phyloP scores from a whole-genome alignment of 2,888 invertebrate species.

The Ophioninae sp. region DNA sequence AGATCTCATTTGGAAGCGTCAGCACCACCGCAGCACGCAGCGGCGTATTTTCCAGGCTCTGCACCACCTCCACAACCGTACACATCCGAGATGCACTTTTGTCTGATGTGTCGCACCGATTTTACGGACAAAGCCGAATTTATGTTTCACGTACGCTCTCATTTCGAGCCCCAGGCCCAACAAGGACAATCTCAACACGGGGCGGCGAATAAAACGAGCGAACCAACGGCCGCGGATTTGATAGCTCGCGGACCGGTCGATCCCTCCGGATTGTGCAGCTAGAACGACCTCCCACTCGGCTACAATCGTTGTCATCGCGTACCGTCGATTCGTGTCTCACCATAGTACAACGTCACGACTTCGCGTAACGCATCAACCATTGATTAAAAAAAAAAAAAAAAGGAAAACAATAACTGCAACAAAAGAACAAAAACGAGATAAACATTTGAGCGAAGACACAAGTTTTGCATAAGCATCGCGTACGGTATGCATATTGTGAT shows the following conservation, averaged over 20 bases:
- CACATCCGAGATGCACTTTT: conserved; percentile 81
- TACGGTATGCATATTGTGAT: conserved; percentile 72
- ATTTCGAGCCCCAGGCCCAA: conserved; percentile 82
- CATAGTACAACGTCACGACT: conserved; percentile 73
- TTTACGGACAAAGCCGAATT: conserved; percentile 87
- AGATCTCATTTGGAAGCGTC: conserved; percentile 78
- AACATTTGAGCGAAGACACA: conserved; percentile 46
- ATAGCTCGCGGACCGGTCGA: conserved; percentile 79
- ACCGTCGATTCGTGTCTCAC: conserved; percentile 78
- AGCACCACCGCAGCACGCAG: conserved; percentile 78
- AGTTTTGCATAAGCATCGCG: conserved; percentile 66
- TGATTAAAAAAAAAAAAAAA: conserved; percentile 5
- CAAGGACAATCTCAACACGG: conserved; percentile 70
- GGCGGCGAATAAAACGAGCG: conserved; percentile 73
- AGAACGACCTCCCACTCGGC: conserved; percentile 65
- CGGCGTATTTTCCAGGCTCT: conserved; percentile 79
- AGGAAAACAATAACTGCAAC: neutral
- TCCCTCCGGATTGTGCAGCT: conserved; percentile 79
- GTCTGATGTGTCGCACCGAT: conserved; percentile 86
- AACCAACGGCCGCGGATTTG: conserved; percentile 77
- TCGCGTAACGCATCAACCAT: conserved; percentile 53
- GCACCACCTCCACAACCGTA: conserved; percentile 77
- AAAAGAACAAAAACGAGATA: conserved; percentile 20
- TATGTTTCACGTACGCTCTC: conserved; percentile 87
- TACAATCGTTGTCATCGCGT: conserved; percentile 69